Evolutionary conservation across 2,797 vertebrate species (phyloP).

Genomic region (Alfaro cultratus): DNA sequence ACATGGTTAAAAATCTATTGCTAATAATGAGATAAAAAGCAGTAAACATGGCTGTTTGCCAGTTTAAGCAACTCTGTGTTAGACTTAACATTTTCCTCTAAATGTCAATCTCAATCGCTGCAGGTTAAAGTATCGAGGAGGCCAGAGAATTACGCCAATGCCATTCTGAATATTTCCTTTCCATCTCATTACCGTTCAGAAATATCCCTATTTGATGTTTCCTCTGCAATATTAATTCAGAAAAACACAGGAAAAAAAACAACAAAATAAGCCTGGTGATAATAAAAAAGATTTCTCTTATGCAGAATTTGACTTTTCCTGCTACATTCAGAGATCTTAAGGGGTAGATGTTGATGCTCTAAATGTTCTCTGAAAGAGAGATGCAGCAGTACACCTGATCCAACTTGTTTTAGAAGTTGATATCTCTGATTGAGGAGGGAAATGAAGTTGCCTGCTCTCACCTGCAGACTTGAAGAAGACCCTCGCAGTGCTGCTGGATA

Average conservation of each 20-base stretch:
- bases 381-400: not conserved
- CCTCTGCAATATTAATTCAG: not conserved
- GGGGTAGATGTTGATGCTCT: not conserved
- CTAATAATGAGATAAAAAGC: conserved; percentile 1
- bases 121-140: conserved; percentile 25
- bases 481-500: conserved; percentile 94
- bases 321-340: not conserved
- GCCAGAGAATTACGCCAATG: conserved; percentile 13
- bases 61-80: conserved; percentile 10
- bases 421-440: not conserved
- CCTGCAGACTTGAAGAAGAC: conserved; percentile 95
- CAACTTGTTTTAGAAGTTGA: not conserved
- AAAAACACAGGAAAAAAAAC: not conserved
- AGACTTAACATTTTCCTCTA: conserved; percentile 29
- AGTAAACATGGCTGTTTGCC: not conserved
- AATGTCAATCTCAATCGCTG: conserved; percentile 49
- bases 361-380: not conserved
- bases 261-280: not conserved
- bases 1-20: not conserved
- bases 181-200: conserved; percentile 12
- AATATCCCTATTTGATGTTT: conserved; percentile 17
- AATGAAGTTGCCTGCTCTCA: not conserved
- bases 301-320: not conserved
- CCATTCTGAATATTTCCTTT: conserved; percentile 18
- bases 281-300: not conserved